phyloP scores from a whole-genome alignment of 2,113 vertebrate species.

The Actinemys pallida region DNA sequence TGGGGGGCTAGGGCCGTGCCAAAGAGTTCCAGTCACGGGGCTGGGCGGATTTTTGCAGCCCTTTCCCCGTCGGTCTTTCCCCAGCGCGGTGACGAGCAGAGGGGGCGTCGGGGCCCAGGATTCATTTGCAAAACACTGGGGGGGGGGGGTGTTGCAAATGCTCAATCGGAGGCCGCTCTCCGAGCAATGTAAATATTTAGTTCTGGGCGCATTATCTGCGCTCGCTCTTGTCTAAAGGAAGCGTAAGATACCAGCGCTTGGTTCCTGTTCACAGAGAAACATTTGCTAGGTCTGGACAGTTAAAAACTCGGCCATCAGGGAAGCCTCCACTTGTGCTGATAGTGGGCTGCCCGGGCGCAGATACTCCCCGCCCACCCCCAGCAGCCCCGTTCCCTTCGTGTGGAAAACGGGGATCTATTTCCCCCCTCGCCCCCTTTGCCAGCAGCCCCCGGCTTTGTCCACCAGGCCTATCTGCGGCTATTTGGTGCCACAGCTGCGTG shows the following conservation, averaged over 20 bases:
- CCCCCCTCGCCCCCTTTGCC: constrained; percentile 6
- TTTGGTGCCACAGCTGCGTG: constrained; percentile 63
- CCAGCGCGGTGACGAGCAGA: not conserved
- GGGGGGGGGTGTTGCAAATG: not conserved
- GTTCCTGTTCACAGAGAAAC: constrained; percentile 61
- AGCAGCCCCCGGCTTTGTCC: constrained; percentile 24
- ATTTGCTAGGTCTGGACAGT: constrained; percentile 61
- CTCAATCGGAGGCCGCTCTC: not conserved
- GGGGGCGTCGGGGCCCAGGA: not conserved
- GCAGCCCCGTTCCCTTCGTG: constrained; percentile 1
- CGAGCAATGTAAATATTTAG: constrained; percentile 1
- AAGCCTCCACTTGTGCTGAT: not conserved
- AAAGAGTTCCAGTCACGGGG: not conserved
- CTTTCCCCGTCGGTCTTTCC: not conserved
- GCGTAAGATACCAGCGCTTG: not conserved
- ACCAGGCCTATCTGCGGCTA: constrained; percentile 44
- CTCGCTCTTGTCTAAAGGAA: not conserved
- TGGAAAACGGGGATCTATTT: not conserved
- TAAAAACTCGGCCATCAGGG: not conserved
- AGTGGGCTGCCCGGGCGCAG: not conserved
- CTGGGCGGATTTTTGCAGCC: not conserved
- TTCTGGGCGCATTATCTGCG: not conserved
- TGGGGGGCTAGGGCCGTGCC: not conserved
- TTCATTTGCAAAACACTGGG: not conserved
- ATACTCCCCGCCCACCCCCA: not conserved